phyloP scores from a whole-genome alignment of 2,113 vertebrate genomes.

The Litocranius walleri region DNA sequence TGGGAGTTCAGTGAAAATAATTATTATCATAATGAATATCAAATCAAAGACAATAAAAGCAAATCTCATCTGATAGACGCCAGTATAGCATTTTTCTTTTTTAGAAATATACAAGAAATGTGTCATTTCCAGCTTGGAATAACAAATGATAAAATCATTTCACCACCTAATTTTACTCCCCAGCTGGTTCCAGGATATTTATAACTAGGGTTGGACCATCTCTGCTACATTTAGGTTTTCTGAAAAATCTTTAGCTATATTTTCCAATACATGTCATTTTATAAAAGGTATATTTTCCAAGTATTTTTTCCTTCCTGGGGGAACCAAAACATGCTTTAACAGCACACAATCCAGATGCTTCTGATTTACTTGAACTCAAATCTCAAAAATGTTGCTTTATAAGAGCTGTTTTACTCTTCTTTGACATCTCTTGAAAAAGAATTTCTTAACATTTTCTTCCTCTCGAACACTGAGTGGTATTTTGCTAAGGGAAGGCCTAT shows the following conservation, averaged over 20 bases:
- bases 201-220: conserved; percentile 45
- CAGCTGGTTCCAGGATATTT: conserved; percentile 54
- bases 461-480: background rate
- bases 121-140: conserved; percentile 4
- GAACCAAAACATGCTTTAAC: conserved; percentile 28
- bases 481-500: conserved; percentile 8
- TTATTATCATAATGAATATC: background rate
- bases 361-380: conserved; percentile 27
- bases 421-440: background rate
- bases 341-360: conserved; percentile 3
- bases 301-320: conserved; percentile 17
- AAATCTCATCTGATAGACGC: background rate
- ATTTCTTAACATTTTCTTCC: conserved; percentile 17
- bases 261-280: conserved; percentile 24
- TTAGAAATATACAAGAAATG: background rate
- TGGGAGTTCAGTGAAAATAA: background rate
- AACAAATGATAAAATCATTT: conserved; percentile 36
- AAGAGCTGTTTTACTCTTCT: conserved; percentile 24
- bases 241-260: conserved; percentile 27
- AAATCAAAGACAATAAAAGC: background rate
- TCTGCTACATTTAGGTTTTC: conserved; percentile 18
- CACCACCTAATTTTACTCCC: conserved; percentile 52
- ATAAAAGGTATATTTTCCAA: conserved; percentile 22
- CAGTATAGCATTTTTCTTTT: background rate
- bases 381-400: background rate